Evolutionary conservation across 2,888 invertebrate species (phyloP), one percentile per base, ranked within the genome.

Genomic region (Oeneis ivallda): DNA sequence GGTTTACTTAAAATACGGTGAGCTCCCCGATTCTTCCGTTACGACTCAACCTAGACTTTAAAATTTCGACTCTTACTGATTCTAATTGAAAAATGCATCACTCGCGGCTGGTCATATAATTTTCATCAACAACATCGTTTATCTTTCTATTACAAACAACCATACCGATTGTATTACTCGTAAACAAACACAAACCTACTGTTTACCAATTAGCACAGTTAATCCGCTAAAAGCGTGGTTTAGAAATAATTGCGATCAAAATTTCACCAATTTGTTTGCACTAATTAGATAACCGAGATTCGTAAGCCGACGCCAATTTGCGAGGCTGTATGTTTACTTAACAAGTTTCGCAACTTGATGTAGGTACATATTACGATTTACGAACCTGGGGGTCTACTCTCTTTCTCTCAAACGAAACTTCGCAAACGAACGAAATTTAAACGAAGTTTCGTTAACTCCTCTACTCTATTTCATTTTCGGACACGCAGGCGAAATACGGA

Each of bases 211-310:
- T 58, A 58, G 58, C 45, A 34, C 15, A 60, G 13, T 50, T 49
- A 37, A 60, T 49, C 60, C 60, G 37, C n/a, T 39, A 47, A 17
- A 47, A 60, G 60, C 47, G 34, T n/a, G 37, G 50, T 61, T 52
- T 61, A 50, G 50, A 52, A 41, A 65, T 60, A 65, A 65, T 54
- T 60, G 45, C 47, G 47, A 54, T 54, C 54, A 37, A 47, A 62
- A 66, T 66, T 62, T 39, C 58, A 43, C 58, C 62, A 62, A 60
- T 60, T 47, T n/a, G 62, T 62, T 64, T 57, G 49, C n/a, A 57
- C 58, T 58, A 66, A 64, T 66, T 64, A 65, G 66, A 64, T 58
- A 64, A 66, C 61, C 52, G 61, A 52, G 41, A 61, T 61, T 52
- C 61, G 50, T 61, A 52, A 61, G 13, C 52, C 61, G n/a, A 26